These are phyloP conservation scores for Agrotis exclamationis DNA, from an alignment of 2,888 invertebrate genomes.

Conservation along the genomic window DNA sequence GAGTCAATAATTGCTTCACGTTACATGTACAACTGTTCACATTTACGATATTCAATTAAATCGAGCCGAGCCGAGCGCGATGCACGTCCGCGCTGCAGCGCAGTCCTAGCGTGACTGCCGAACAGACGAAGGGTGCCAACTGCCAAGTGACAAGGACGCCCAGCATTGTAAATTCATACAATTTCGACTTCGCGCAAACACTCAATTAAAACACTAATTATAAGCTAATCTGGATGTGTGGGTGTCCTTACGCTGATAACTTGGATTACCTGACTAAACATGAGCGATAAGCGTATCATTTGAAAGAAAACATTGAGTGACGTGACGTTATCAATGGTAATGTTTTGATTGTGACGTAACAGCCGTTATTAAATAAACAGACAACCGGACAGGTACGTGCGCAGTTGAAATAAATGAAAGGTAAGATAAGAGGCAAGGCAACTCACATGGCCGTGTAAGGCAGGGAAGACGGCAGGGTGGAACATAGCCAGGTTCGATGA, in stretches of 20 bases:
- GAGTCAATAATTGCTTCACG: slow-evolving; percentile 44
- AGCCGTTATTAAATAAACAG: slow-evolving; percentile 36
- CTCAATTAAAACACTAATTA: slow-evolving; percentile 46
- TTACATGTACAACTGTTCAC: slow-evolving; percentile 29
- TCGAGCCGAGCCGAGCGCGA: slow-evolving; percentile 7
- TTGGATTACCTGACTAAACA: slow-evolving; percentile 31
- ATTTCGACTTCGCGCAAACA: slow-evolving; percentile 32
- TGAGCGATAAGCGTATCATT: slow-evolving; percentile 34
- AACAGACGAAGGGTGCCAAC: slow-evolving; percentile 60
- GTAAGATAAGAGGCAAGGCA: slow-evolving; percentile 8
- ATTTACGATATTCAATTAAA: slow-evolving; percentile 32
- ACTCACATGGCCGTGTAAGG: slow-evolving; percentile 66
- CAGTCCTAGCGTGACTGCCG: slow-evolving; percentile 62
- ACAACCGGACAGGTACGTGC: slow-evolving; percentile 2
- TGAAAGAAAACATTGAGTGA: slow-evolving; percentile 22
- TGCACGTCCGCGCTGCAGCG: slow-evolving; percentile 54
- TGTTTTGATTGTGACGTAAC: slow-evolving; percentile 28
- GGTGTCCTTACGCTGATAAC: slow-evolving; percentile 40
- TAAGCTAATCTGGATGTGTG: slow-evolving; percentile 42
- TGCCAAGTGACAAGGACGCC: slow-evolving; percentile 63
- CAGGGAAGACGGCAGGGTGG: slow-evolving; percentile 50
- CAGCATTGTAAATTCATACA: slow-evolving; percentile 46
- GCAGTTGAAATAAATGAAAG: slow-evolving; percentile 14
- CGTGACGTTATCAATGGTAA: slow-evolving; percentile 33
- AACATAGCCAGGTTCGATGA: slow-evolving; percentile 65